Percentiles rank a stretch among this genome's conserved stretches.
These are phyloP conservation scores for Autographa gamma DNA, from an alignment of 2,888 invertebrate species.

Conservation along the genomic window DNA sequence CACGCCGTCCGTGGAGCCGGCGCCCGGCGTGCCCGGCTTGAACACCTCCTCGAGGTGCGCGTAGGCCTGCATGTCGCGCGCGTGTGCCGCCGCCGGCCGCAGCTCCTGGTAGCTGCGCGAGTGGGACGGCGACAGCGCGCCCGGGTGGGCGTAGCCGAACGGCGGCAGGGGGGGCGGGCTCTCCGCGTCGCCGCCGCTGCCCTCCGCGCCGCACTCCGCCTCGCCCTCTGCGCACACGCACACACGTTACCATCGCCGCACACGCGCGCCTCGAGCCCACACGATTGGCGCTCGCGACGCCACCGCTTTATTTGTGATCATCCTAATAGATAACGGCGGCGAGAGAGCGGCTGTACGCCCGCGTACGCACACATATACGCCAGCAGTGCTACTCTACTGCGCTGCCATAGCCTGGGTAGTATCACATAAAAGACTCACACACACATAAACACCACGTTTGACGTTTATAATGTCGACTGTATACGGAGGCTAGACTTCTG, in stretches of 20 bases:
- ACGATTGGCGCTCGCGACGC: slow-evolving; percentile 48
- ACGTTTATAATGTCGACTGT: neutral
- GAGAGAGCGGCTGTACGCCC: slow-evolving; percentile 40
- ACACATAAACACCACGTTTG: neutral
- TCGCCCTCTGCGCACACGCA: slow-evolving; percentile 80
- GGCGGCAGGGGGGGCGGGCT: slow-evolving; percentile 80
- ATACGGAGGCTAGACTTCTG: slow-evolving; percentile 8
- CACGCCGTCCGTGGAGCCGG: slow-evolving; percentile 74
- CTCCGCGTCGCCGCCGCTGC: slow-evolving; percentile 70
- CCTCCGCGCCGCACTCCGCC: slow-evolving; percentile 73
- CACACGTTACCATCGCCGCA: slow-evolving; percentile 39
- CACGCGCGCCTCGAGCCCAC: slow-evolving; percentile 18
- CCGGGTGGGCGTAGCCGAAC: slow-evolving; percentile 80
- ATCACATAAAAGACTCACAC: neutral
- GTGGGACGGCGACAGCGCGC: slow-evolving; percentile 77
- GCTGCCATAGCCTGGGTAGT: neutral
- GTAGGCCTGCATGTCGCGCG: slow-evolving; percentile 85
- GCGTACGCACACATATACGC: slow-evolving; percentile 14
- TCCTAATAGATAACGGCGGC: slow-evolving; percentile 52
- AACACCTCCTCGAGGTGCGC: slow-evolving; percentile 80
- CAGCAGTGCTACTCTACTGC: neutral
- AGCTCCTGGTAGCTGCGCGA: slow-evolving; percentile 87
- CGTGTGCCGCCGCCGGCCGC: slow-evolving; percentile 79
- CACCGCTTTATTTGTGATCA: slow-evolving; percentile 56
- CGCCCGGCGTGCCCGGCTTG: slow-evolving; percentile 67